phyloP scores from a whole-genome alignment of 1,140 invertebrate genomes.

The Planococcus citri region DNA sequence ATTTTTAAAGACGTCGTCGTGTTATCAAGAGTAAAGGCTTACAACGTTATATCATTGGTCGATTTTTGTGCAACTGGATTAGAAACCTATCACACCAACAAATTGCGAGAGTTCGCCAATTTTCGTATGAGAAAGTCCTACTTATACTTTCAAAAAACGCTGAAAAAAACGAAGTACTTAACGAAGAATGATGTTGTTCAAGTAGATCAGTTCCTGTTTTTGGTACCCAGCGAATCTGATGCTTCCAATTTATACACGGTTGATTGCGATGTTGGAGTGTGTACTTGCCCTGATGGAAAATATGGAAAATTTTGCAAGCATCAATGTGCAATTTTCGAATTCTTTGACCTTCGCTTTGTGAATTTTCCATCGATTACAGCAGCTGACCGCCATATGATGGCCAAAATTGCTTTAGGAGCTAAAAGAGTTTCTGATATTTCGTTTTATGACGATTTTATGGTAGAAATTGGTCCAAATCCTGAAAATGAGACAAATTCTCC shows the following conservation, averaged over 20 bases:
- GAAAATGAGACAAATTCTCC: no score
- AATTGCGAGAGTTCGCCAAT: not conserved
- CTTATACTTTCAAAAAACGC: not conserved
- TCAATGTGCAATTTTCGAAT: not conserved
- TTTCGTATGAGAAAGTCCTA: not conserved
- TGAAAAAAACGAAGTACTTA: not conserved
- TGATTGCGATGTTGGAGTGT: not conserved
- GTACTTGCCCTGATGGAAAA: not conserved
- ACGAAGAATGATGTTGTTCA: not conserved
- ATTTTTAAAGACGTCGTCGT: constrained; percentile 20
- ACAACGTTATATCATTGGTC: constrained; percentile 8
- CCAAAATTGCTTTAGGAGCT: not conserved
- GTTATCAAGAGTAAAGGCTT: constrained; percentile 9
- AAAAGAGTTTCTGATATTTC: no score
- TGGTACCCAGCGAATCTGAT: not conserved
- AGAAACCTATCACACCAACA: not conserved
- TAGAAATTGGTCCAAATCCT: no score
- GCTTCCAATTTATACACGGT: not conserved
- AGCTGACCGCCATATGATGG: not conserved
- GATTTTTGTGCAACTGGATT: constrained; percentile 4
- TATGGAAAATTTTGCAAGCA: constrained; percentile 17
- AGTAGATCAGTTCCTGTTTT: not conserved
- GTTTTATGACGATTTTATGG: no score
- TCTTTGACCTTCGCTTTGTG: not conserved
- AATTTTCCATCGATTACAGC: not conserved